Base-by-base conservation (phyloP, 1,140 invertebrate species). In the Pantala flavescens region DNA sequence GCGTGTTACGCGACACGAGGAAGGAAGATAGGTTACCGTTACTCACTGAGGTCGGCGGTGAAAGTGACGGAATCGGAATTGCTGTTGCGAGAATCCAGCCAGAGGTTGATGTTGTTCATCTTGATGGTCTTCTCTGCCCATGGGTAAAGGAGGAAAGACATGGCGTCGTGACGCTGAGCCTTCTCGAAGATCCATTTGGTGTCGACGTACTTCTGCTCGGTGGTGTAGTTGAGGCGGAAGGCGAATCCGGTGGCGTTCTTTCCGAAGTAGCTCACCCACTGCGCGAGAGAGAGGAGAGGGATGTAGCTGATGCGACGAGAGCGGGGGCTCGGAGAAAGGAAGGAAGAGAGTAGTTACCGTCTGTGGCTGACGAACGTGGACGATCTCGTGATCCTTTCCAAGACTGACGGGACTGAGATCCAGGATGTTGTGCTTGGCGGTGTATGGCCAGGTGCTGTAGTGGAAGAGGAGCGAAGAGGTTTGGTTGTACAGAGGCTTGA, bases 401-500 rank as follows among this genome's bases (percentile, higher is more conserved):
- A 80, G 77, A 1, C 79, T 77, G n/a, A 85, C 75, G 0, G 88
- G 84, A 71, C 82, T 78, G 23, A 87, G 75, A n/a, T 80, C 78
- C 14, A 87, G 80, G 77, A 89, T 86, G 76, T 87, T 81, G 77
- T 86, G 82, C 71, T 80, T 84, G 0, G 85, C 79, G 11, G 85
- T 87, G 81, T 87, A 90, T 23, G 89, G 89, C 79, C 83, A 82
- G 0, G 84, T 83, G 75, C 85, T 88, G 78, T 81, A 84, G 76
- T 90, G 87, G 14, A 86, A 76, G 24, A 89, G 49, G 43, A 83
- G 84, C 42, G 80, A 81, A 28, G 86, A 82, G 76, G 86, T 81
- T 24, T 86, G 81, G 71, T 84, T 78, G 43, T 79, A 75, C 0
- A 85, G 76, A 0, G 86, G 84, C 76, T 83, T 78, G 2, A 88